These are phyloP conservation scores for Pterophyllum scalare DNA, from an alignment of 2,113 vertebrate genomes.

Conservation along the genomic window DNA sequence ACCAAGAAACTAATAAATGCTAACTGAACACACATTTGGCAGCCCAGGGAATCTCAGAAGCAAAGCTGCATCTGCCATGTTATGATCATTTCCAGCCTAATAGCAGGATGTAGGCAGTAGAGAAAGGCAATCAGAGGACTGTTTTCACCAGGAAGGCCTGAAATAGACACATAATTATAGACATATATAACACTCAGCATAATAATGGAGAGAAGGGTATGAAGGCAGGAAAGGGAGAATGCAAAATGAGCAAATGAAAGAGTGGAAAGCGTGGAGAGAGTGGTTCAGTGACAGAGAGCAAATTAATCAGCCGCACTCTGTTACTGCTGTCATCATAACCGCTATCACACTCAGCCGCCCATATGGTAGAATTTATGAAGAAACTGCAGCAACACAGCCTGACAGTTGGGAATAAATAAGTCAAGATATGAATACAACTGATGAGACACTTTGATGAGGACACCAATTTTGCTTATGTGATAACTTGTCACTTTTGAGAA, in stretches of 20 bases:
- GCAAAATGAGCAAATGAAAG: conserved; percentile 37
- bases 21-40: not conserved
- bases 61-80: not conserved
- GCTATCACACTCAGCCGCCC: conserved; percentile 1
- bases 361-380: conserved; percentile 20
- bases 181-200: conserved; percentile 40
- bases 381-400: conserved; percentile 6
- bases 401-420: conserved; percentile 1
- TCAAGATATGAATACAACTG: not conserved
- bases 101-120: conserved; percentile 42
- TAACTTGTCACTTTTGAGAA: not conserved
- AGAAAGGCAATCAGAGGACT: conserved; percentile 47
- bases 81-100: conserved; percentile 27
- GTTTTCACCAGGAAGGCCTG: conserved; percentile 49
- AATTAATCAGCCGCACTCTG: conserved; percentile 28
- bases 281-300: not conserved
- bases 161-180: conserved; percentile 67
- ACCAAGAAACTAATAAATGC: not conserved
- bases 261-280: not conserved
- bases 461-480: not conserved
- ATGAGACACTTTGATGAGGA: not conserved
- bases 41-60: not conserved
- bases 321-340: conserved; percentile 16
- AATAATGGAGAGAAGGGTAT: conserved; percentile 32
- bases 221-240: not conserved